phyloP scores from a whole-genome alignment of 2,113 vertebrate species.

The Indri indri region DNA sequence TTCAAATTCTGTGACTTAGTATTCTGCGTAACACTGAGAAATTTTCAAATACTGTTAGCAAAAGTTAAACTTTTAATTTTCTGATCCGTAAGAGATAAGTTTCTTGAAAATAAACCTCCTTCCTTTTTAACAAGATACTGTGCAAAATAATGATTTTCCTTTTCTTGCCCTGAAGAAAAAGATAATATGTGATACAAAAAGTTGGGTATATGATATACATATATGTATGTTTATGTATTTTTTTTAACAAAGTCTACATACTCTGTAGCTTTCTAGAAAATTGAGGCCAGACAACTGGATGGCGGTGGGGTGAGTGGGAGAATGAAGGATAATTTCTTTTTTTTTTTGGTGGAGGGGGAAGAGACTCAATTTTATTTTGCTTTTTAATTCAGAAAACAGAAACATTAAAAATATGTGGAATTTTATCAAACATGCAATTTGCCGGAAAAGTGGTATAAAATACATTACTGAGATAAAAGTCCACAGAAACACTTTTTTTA shows the following conservation, averaged over 20 bases:
- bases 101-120: constrained; percentile 4
- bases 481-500: not conserved
- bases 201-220: not conserved
- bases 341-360: too few relatives aligned
- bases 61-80: constrained; percentile 4
- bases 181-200: not conserved
- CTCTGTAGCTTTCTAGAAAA: constrained; percentile 64
- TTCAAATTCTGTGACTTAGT: not conserved
- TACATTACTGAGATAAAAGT: not conserved
- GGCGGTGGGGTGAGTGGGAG: not conserved
- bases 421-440: not conserved
- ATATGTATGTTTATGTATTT: not conserved
- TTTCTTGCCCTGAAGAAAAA: not conserved
- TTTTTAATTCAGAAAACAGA: not conserved
- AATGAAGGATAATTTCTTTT: not conserved
- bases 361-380: not conserved
- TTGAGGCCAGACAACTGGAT: not conserved
- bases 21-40: not conserved
- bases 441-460: not conserved
- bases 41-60: not conserved
- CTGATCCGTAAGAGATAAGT: not conserved
- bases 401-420: not conserved
- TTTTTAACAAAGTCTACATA: constrained; percentile 66
- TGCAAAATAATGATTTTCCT: not conserved
- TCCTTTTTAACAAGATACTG: not conserved